A percentile compares a stretch with the other conserved stretches of the same genome.
phyloP scores from a whole-genome alignment of 2,797 vertebrate genomes.

The Leuciscus waleckii region DNA sequence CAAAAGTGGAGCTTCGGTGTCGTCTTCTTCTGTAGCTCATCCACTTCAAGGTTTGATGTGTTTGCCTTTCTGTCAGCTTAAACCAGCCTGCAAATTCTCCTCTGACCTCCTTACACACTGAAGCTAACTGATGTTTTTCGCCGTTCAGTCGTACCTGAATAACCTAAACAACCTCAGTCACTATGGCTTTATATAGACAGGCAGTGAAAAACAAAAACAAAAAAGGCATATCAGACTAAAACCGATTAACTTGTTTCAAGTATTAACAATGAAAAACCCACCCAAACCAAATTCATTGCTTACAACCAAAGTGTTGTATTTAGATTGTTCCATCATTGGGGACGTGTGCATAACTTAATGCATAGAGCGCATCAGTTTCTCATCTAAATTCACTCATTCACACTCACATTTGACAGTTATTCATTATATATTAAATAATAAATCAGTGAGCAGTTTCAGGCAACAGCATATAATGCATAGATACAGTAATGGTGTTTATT shows the following conservation, averaged over 20 bases:
- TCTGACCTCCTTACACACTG: not conserved
- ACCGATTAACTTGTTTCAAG: not conserved
- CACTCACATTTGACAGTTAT: not conserved
- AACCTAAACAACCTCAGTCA: not conserved
- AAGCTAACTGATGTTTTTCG: not conserved
- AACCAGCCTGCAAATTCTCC: slow-evolving; percentile 14
- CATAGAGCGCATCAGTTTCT: not conserved
- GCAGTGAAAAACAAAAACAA: not conserved
- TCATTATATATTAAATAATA: not conserved
- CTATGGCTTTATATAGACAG: not conserved
- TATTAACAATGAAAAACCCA: not conserved
- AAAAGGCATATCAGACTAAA: not conserved
- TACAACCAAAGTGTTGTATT: not conserved
- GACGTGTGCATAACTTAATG: not conserved
- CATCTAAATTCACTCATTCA: not conserved
- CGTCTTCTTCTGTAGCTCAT: not conserved
- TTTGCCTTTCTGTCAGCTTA: slow-evolving; percentile 22
- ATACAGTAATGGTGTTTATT: not conserved
- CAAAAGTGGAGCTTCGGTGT: not conserved
- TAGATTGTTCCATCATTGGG: not conserved
- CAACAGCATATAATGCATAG: not conserved
- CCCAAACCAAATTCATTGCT: not conserved
- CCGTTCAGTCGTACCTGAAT: not conserved
- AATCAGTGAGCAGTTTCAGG: not conserved
- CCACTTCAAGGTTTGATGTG: not conserved